Conservation (phyloP, 2,797 vertebrate species). For the Parambassis ranga region DNA sequence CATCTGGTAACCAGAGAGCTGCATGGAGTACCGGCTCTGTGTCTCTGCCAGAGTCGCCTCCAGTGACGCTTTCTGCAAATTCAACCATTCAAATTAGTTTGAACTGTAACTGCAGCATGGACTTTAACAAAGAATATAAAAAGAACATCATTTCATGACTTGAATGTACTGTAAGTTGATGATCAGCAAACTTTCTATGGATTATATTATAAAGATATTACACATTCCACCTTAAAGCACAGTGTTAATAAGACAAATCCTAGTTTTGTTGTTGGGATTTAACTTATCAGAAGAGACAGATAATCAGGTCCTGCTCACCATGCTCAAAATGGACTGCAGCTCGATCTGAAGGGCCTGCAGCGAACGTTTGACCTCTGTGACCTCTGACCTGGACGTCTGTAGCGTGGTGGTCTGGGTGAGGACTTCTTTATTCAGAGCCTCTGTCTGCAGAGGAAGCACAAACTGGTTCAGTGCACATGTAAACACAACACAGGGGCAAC, state of each 20-base stretch:
- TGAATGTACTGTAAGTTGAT: no score
- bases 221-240: no score
- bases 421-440: conserved; percentile 78
- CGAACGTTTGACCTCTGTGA: conserved; percentile 54
- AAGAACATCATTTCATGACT: no score
- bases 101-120: not conserved
- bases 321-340: conserved; percentile 83
- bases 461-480: conserved; percentile 49
- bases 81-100: not conserved
- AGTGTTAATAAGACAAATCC: no score
- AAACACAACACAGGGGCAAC: not conserved
- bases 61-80: conserved; percentile 69
- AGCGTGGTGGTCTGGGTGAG: conserved; percentile 69
- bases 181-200: no score
- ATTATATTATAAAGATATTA: no score
- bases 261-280: no score
- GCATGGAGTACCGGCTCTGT: conserved; percentile 63
- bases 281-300: no score
- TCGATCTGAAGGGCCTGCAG: conserved; percentile 88
- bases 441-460: conserved; percentile 56
- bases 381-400: conserved; percentile 62
- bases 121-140: no score
- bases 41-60: conserved; percentile 77
- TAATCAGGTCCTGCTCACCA: conserved; percentile 73
- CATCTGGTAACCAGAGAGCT: conserved; percentile 72